phyloP scores from a whole-genome alignment of 1,140 invertebrate species.

The Arctopsyche grandis region DNA sequence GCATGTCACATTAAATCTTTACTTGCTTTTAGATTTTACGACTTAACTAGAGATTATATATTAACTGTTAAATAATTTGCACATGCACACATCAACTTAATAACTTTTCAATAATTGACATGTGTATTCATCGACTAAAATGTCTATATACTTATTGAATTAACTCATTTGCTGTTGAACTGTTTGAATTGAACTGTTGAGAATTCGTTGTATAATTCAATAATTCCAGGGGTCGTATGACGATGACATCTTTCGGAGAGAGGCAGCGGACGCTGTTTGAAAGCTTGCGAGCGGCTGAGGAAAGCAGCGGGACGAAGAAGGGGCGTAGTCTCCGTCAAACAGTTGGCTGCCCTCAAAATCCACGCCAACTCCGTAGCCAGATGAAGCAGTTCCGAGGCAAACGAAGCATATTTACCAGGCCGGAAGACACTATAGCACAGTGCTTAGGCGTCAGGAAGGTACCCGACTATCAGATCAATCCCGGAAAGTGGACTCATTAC shows the following conservation, averaged over 20 bases:
- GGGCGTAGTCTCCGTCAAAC: constrained; percentile 44
- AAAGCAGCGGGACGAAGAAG: constrained; percentile 57
- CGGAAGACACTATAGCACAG: constrained; percentile 69
- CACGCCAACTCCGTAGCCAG: constrained; percentile 61
- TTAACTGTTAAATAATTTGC: too few species aligned
- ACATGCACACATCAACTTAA: too few species aligned
- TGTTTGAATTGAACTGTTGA: too few species aligned
- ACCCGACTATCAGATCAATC: constrained; percentile 65
- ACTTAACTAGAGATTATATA: too few species aligned
- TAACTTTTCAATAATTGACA: too few species aligned
- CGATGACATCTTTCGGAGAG: constrained; percentile 64
- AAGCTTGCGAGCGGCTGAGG: constrained; percentile 66
- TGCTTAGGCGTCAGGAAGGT: constrained; percentile 70
- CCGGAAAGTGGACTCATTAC: constrained; percentile 81
- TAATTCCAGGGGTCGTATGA: background rate
- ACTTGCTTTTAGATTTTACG: too few species aligned
- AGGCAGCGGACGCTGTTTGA: constrained; percentile 67
- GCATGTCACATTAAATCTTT: too few species aligned
- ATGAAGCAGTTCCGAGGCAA: constrained; percentile 72
- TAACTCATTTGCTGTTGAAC: too few species aligned
- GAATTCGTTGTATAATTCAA: too few species aligned
- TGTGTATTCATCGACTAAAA: too few species aligned
- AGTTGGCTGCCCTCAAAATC: constrained; percentile 51
- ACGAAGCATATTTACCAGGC: constrained; percentile 80
- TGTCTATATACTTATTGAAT: too few species aligned